Evolutionary conservation across 2,797 vertebrate genomes (phyloP).

Genomic region (Cirrhinus mrigala): DNA sequence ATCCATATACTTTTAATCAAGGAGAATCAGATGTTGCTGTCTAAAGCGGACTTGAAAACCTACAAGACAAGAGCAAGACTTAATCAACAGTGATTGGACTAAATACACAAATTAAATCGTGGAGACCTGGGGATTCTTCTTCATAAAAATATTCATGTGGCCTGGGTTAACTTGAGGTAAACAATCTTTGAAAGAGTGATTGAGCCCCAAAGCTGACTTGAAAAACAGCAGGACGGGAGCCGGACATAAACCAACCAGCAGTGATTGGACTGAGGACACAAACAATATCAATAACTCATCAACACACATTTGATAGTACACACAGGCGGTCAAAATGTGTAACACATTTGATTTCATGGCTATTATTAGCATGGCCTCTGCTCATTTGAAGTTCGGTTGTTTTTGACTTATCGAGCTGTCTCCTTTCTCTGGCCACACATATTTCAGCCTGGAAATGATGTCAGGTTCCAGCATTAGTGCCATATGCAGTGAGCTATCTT

Average conservation of each 20-base stretch:
- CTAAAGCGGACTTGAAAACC: constrained; percentile 26
- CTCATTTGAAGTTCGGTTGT: constrained; percentile 51
- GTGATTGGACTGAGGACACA: constrained; percentile 59
- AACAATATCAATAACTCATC: constrained; percentile 75
- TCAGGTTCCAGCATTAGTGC: constrained; percentile 77
- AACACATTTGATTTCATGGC: constrained; percentile 69
- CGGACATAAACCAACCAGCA: not conserved
- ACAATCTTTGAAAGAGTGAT: constrained; percentile 4
- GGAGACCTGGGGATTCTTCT: constrained; percentile 6
- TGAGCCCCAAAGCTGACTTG: constrained; percentile 17
- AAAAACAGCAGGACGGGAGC: constrained; percentile 59
- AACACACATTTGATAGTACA: constrained; percentile 64
- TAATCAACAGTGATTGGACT: constrained; percentile 42
- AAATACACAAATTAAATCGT: constrained; percentile 72
- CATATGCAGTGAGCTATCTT: constrained; percentile 75
- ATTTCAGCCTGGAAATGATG: constrained; percentile 76
- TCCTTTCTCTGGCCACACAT: constrained; percentile 63
- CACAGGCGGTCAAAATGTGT: constrained; percentile 65
- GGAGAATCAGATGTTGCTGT: constrained; percentile 29
- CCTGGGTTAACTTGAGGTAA: constrained; percentile 32
- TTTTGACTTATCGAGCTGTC: constrained; percentile 62
- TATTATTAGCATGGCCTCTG: constrained; percentile 67
- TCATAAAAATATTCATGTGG: constrained; percentile 36
- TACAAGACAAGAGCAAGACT: constrained; percentile 42
- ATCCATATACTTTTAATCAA: constrained; percentile 15